A percentile compares a stretch with the other conserved stretches of the same genome.
phyloP scores from a whole-genome alignment of 2,888 invertebrate species.

The Imbricaverruca yamaguchii region DNA sequence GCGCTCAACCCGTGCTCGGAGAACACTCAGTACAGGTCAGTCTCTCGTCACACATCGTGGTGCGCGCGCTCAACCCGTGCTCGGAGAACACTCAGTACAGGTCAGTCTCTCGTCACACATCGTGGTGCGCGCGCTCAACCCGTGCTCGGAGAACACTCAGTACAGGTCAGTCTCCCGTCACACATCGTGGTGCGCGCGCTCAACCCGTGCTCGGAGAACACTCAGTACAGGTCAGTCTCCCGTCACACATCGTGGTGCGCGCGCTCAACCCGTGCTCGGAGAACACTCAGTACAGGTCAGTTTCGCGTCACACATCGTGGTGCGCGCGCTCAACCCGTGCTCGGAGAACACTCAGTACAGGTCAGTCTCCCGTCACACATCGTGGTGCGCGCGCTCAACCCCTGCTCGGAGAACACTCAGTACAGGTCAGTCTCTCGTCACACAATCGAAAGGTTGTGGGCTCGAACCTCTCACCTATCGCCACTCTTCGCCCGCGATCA shows the following conservation, averaged over 20 bases:
- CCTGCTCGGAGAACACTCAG: slow-evolving; percentile 81
- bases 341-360: slow-evolving; percentile 85
- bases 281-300: slow-evolving; percentile 74
- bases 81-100: slow-evolving; percentile 85
- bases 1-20: slow-evolving; percentile 85
- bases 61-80: slow-evolving; percentile 80
- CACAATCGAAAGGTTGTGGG: no score
- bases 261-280: slow-evolving; percentile 85
- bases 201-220: slow-evolving; percentile 84
- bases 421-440: slow-evolving; percentile 54
- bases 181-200: slow-evolving; percentile 78
- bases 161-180: slow-evolving; percentile 54
- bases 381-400: slow-evolving; percentile 78
- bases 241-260: slow-evolving; percentile 65
- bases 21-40: slow-evolving; percentile 74
- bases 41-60: slow-evolving; percentile 55
- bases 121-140: slow-evolving; percentile 78
- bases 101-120: slow-evolving; percentile 49
- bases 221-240: slow-evolving; percentile 63
- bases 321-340: slow-evolving; percentile 80
- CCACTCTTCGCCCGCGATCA: no score
- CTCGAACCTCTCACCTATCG: no score
- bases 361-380: slow-evolving; percentile 49
- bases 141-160: slow-evolving; percentile 81
- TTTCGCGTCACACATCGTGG: slow-evolving; percentile 55